Conservation (phyloP, 2,113 vertebrate species). For the Rhabdomys dilectus region DNA sequence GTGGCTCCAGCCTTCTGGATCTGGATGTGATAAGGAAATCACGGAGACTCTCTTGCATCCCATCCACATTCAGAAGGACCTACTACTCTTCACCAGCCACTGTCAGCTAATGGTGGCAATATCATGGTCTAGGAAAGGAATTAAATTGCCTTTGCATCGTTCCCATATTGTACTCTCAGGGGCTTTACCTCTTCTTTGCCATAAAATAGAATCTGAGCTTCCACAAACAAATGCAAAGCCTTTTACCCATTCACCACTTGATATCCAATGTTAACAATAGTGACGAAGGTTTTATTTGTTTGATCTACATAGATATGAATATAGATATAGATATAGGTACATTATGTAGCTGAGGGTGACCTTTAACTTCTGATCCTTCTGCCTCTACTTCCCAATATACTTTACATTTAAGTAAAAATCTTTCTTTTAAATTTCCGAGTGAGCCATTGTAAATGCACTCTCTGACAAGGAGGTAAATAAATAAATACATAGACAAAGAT, state of each 20-base stretch:
- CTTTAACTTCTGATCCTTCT: neutral
- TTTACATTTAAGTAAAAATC: conserved; percentile 4
- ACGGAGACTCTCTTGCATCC: neutral
- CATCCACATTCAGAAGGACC: neutral
- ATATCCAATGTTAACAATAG: neutral
- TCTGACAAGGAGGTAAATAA: neutral
- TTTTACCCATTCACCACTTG: neutral
- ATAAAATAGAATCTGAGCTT: neutral
- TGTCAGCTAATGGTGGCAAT: neutral
- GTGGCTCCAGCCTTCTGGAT: neutral
- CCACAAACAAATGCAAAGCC: neutral
- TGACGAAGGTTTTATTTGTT: neutral
- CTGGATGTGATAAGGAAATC: neutral
- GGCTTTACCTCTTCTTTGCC: neutral
- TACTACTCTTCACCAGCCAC: neutral
- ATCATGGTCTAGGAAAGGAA: neutral
- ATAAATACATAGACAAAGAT: neutral
- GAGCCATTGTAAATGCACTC: neutral
- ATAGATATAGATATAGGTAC: neutral
- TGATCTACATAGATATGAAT: neutral
- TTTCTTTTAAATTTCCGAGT: neutral
- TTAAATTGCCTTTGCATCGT: neutral
- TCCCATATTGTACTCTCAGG: neutral
- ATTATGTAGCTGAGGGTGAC: neutral
- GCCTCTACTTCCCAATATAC: neutral